A percentile compares a stretch with the other conserved stretches of the same genome.
These are phyloP conservation scores for Esox lucius DNA, from an alignment of 2,797 vertebrate species.

Conservation along the genomic window DNA sequence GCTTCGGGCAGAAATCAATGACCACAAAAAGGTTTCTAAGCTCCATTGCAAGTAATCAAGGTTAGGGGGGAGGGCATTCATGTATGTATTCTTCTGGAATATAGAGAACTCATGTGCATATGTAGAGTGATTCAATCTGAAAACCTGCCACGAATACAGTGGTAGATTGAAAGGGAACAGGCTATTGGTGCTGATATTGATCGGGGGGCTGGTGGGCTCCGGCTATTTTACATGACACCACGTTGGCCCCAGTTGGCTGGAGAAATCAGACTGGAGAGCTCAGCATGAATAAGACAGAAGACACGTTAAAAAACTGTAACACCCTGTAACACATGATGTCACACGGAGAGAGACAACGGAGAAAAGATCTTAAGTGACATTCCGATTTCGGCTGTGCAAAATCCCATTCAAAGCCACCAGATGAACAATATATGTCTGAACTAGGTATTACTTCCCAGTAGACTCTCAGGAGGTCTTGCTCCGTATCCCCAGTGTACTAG, in stretches of 20 bases:
- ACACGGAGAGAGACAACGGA: too few relatives aligned
- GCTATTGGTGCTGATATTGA: slow-evolving; percentile 45
- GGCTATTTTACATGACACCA: slow-evolving; percentile 26
- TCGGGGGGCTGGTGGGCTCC: slow-evolving; percentile 31
- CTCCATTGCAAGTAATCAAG: slow-evolving; percentile 71
- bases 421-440: slow-evolving; percentile 59
- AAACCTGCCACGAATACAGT: slow-evolving; percentile 68
- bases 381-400: slow-evolving; percentile 37
- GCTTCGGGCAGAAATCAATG: slow-evolving; percentile 75
- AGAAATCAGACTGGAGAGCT: not conserved
- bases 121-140: slow-evolving; percentile 65
- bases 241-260: not conserved
- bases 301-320: not conserved
- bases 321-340: not conserved
- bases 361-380: not conserved
- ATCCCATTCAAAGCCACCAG: slow-evolving; percentile 25
- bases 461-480: slow-evolving; percentile 65
- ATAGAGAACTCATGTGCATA: slow-evolving; percentile 69
- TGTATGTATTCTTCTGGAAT: slow-evolving; percentile 67
- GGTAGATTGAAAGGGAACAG: slow-evolving; percentile 58
- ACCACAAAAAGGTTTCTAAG: slow-evolving; percentile 67
- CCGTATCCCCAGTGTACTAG: slow-evolving; percentile 81
- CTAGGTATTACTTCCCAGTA: slow-evolving; percentile 60
- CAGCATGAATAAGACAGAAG: not conserved
- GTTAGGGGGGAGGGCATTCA: slow-evolving; percentile 69